Evolutionary conservation across 1,140 invertebrate species (phyloP).

Genomic region (Pentalonia nigronervosa): DNA sequence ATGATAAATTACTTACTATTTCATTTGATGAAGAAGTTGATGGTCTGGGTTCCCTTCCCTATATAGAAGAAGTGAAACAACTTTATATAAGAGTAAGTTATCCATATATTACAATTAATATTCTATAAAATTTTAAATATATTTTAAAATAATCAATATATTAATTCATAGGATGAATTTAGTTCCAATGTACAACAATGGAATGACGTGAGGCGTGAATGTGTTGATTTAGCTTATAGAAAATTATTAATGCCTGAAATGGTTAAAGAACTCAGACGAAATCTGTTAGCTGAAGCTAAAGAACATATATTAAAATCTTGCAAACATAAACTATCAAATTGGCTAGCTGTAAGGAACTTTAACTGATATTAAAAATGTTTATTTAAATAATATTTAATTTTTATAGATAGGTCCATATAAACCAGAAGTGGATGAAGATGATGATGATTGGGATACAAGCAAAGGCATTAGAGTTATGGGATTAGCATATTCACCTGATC

Average conservation of each 20-base stretch:
- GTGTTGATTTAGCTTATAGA: conserved; percentile 86
- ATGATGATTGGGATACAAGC: conserved; percentile 88
- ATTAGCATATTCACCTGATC: conserved; percentile 87
- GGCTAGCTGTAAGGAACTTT: conserved; percentile 74
- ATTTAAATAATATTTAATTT: conserved; percentile 19
- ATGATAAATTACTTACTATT: conserved; percentile 83
- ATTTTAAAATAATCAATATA: conserved; percentile 29
- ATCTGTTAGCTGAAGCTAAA: conserved; percentile 85
- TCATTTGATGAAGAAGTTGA: conserved; percentile 79
- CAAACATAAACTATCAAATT: conserved; percentile 86
- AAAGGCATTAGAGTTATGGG: conserved; percentile 88
- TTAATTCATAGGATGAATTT: conserved; percentile 83
- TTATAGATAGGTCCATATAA: conserved; percentile 80
- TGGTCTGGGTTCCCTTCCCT: conserved; percentile 75
- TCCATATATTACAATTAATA: neutral
- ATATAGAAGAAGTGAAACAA: conserved; percentile 90
- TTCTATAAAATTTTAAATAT: neutral
- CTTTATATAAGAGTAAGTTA: conserved; percentile 79
- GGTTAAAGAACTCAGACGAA: conserved; percentile 83
- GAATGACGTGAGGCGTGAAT: conserved; percentile 88
- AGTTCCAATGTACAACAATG: conserved; percentile 95
- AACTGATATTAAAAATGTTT: neutral
- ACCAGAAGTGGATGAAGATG: conserved; percentile 82
- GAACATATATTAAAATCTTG: conserved; percentile 87
- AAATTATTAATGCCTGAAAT: conserved; percentile 90